A percentile compares a stretch with the other conserved stretches of the same genome.
Conservation (phyloP, 2,113 vertebrate species). For the Dolichotis patagonum region DNA sequence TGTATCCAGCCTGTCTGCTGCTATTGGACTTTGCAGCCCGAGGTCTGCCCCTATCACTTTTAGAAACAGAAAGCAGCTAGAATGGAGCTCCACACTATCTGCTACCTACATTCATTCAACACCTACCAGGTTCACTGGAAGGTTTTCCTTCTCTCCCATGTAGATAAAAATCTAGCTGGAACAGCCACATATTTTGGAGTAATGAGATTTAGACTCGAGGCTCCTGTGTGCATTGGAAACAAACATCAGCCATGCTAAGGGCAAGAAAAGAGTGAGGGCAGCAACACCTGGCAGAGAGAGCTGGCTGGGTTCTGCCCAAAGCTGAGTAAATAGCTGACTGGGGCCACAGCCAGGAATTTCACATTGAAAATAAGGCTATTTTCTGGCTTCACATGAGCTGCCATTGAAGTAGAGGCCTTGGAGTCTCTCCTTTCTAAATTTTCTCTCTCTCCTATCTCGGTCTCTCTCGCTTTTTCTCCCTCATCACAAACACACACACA, state of each 20-base stretch:
- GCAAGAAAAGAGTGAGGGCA: conserved; percentile 20
- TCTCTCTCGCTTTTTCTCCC: background rate
- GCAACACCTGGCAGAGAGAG: background rate
- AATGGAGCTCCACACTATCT: conserved; percentile 56
- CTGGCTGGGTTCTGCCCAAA: background rate
- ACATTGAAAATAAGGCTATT: background rate
- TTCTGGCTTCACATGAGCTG: background rate
- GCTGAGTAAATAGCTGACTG: background rate
- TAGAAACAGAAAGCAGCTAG: conserved; percentile 36
- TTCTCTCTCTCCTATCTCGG: background rate
- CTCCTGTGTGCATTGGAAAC: background rate
- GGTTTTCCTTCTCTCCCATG: conserved; percentile 79
- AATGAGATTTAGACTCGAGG: conserved; percentile 45
- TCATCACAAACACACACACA: background rate
- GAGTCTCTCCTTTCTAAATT: background rate
- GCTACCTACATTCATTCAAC: conserved; percentile 67
- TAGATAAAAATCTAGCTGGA: conserved; percentile 67
- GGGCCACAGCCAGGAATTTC: background rate
- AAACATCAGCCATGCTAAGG: background rate
- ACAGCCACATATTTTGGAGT: conserved; percentile 55
- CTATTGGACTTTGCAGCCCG: background rate
- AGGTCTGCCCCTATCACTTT: background rate
- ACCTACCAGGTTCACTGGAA: conserved; percentile 50
- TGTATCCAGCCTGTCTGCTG: background rate
- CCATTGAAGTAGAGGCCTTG: background rate